Evolutionary conservation across 2,113 vertebrate genomes (phyloP), one percentile per base, ranked within the genome.

Genomic region (Opisthocomus hoazin): DNA sequence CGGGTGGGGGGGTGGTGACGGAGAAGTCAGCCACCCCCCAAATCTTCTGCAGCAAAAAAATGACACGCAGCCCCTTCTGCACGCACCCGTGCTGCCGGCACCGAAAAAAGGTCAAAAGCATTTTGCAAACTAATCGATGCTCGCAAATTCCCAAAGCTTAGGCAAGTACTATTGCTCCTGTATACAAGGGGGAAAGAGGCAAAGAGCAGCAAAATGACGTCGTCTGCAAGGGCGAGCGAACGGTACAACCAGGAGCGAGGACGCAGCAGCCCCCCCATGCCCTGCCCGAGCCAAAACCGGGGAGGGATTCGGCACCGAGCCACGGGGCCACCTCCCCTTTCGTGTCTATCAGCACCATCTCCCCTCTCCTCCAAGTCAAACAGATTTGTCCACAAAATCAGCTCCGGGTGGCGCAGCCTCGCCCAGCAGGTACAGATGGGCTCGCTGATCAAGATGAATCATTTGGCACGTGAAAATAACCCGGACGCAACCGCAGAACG

Each of bases 371-470:
- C 90, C 56, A 54, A 92, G 74, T 41, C n/a, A 79, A 97, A 69
- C 91, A 81, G 84, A 94, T 94, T 96, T 96, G 96, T 77, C 94
- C 81, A 80, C 90, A 88, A 66, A 90, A 82, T 2, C 86, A 95
- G 66, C 93, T 50, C 93, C 6, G 71, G 96, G 96, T 60, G 94
- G 85, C 5, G 5, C 86, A 88, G 94, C 84, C 86, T 89, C 18
- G 5, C 93, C 87, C 96, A 96, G 97, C 97, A 96, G 96, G 95
- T 96, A 97, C 96, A 96, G 96, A 97, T 96, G 97, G 95, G 37
- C 90, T 82, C 32, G 16, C 57, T 93, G 95, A 96, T 79, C 84
- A 80, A 95, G 90, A 96, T 88, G 94, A 79, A 94, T 97, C 90
- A 80, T 92, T 96, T 97, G 97, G 96, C 96, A 92, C n/a, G 0